Percentiles rank a stretch among this genome's conserved stretches.
These are phyloP conservation scores for Cepaea nemoralis DNA, from an alignment of 1,140 invertebrate genomes.

Conservation along the genomic window DNA sequence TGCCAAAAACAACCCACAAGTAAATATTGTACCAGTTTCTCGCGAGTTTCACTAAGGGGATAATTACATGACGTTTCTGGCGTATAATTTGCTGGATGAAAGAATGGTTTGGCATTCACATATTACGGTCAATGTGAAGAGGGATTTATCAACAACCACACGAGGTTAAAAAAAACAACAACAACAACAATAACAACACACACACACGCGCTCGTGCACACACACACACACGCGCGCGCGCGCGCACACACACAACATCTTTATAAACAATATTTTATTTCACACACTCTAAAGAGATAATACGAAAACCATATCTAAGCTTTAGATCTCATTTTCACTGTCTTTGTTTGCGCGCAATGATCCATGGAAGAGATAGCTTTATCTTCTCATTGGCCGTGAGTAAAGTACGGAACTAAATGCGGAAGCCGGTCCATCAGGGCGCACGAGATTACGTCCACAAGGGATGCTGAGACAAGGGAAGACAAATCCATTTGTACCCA, in stretches of 20 bases:
- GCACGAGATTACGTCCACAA: slow-evolving; percentile 4
- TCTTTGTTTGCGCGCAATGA: slow-evolving; percentile 2
- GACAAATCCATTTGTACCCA: slow-evolving; percentile 37
- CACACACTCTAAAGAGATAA: not conserved
- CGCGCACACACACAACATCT: not conserved
- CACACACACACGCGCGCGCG: too few species aligned
- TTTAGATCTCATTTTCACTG: not conserved
- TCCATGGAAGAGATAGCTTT: slow-evolving; percentile 17
- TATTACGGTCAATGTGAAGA: too few species aligned
- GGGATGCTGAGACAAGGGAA: slow-evolving; percentile 16
- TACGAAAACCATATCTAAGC: slow-evolving; percentile 27
- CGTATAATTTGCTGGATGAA: too few species aligned
- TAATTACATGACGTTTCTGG: too few species aligned
- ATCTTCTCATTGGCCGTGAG: not conserved
- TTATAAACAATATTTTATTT: not conserved
- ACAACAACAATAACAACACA: too few species aligned
- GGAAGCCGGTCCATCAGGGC: slow-evolving; percentile 13
- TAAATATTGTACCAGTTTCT: too few species aligned
- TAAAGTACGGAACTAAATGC: not conserved
- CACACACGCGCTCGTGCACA: too few species aligned
- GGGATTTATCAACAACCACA: too few species aligned
- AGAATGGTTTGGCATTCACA: too few species aligned
- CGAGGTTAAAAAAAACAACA: too few species aligned
- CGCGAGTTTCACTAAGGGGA: too few species aligned
- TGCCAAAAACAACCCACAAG: too few species aligned